phyloP scores from a whole-genome alignment of 2,888 invertebrate genomes.

The Elysia crispata region DNA sequence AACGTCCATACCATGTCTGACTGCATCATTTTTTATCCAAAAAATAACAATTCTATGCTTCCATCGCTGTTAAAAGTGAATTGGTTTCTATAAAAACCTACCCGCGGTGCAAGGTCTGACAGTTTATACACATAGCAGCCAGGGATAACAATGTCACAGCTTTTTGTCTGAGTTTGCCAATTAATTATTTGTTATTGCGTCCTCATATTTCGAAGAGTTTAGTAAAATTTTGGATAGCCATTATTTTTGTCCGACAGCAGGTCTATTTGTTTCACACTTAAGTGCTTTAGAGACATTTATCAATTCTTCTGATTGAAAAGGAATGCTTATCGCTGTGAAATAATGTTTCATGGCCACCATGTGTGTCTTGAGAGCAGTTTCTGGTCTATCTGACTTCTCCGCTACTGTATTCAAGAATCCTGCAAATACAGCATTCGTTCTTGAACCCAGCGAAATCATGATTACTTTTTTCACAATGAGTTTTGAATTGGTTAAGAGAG shows the following conservation, averaged over 20 bases:
- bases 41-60: background rate
- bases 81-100: conserved; percentile 3
- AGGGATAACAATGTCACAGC: conserved; percentile 10
- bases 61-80: conserved; percentile 23
- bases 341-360: background rate
- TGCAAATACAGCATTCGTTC: too few species aligned
- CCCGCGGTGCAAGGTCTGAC: conserved; percentile 30
- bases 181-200: background rate
- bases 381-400: conserved; percentile 12
- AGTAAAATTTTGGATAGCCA: background rate
- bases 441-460: background rate
- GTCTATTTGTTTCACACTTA: conserved; percentile 27
- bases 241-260: background rate
- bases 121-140: background rate
- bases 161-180: conserved; percentile 15
- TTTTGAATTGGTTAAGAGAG: background rate
- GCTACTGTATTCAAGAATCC: background rate
- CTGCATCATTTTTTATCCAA: background rate
- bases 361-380: background rate
- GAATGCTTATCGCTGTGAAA: background rate
- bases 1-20: background rate
- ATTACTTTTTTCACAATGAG: background rate
- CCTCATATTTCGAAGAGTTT: background rate
- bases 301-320: background rate
- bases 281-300: conserved; percentile 6